Percentiles rank a stretch among this genome's conserved stretches.
Conservation (phyloP, 2,797 vertebrate species). For the Eidolon dupreanum region DNA sequence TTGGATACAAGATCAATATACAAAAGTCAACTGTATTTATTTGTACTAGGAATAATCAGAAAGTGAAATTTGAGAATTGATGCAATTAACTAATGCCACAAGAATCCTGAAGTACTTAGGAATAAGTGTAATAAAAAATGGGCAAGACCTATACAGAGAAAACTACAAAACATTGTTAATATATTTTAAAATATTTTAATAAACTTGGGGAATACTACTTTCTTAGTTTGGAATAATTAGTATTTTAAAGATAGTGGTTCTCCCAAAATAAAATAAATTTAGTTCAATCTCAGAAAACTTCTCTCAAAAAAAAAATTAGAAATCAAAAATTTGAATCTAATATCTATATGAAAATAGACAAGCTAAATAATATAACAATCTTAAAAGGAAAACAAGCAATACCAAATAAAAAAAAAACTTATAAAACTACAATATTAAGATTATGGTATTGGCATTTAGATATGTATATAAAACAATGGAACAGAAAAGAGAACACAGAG, state of each 20-base stretch:
- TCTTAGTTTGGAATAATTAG: background rate
- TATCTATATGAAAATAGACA: background rate
- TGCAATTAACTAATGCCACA: background rate
- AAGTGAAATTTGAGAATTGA: background rate
- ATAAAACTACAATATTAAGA: background rate
- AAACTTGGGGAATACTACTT: background rate
- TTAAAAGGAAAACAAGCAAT: background rate
- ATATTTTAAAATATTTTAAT: background rate
- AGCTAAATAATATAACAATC: background rate
- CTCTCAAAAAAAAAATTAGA: background rate
- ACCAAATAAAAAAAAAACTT: background rate
- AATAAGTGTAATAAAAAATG: background rate
- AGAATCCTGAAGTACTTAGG: background rate
- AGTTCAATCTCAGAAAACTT: background rate
- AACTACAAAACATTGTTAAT: background rate
- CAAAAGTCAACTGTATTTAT: background rate
- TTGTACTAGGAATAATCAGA: background rate
- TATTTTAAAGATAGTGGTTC: background rate
- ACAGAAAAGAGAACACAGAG: background rate
- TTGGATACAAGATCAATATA: background rate
- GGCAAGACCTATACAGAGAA: background rate
- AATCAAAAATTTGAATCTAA: background rate
- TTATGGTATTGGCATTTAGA: background rate
- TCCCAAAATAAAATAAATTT: background rate
- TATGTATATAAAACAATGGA: background rate